Base-by-base conservation (phyloP, 2,888 invertebrate genomes). In the Smittia sp. region DNA sequence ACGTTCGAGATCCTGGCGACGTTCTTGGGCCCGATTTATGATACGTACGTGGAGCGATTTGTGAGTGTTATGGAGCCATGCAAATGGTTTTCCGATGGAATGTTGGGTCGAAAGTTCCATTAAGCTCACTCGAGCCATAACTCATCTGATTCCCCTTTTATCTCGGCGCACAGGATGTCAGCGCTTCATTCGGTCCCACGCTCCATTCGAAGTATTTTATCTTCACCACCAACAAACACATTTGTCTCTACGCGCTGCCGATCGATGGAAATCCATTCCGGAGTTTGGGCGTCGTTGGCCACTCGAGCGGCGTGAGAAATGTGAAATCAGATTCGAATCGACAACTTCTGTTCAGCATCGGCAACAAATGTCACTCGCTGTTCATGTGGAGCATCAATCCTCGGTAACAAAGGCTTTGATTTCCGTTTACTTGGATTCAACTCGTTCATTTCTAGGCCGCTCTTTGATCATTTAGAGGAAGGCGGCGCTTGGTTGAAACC, bases 261-360 rank as follows among this genome's bases (percentile, higher is more conserved):
- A 80, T 89, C 0, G 89, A 90, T 78, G 92, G 92, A 0, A 92
- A 91, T 80, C 92, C 91, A 3, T 90, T 87, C 83, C 87, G 85
- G 77, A 86, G 85, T 76, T 82, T 86, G 0, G 88, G 85, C 0
- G 79, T 89, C 75, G 82, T 89, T 24, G 91, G 86, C 1, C 90
- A 91, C 80, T 89, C 90, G 0, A 78, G 80, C 69, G 85, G 87
- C 82, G 90, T 90, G 78, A 76, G 77, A 74, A 41, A 32, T 13
- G 46, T 68, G 13, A 54, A 58, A 70, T 27, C 18, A 32, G 58
- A 70, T 54, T 32, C 27, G 32, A 58, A 52, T 20, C 54, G 58
- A 20, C 27, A 54, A 20, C 13, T 70, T 25, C 18, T 70, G 15
- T 70, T 70, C 22, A 70, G 54, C 11, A 32, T 70, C 32, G 70